Evolutionary conservation across 1,140 invertebrate species (phyloP).

Genomic region (Carposina sasakii): DNA sequence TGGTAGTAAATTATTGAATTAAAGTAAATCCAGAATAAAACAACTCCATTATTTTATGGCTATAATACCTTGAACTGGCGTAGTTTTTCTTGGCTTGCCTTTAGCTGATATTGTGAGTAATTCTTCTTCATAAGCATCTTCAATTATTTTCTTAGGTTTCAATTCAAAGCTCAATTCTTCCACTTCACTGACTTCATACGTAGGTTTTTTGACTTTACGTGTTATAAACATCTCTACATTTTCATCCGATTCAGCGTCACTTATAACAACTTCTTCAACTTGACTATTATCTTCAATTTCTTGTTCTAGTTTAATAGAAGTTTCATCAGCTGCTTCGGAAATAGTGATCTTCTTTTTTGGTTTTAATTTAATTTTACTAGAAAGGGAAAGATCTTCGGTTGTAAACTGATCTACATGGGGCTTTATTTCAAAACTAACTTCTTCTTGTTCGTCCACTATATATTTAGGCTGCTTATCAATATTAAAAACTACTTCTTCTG

Average conservation of each 20-base stretch:
- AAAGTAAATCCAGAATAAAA: too few species aligned
- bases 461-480: constrained; percentile 67
- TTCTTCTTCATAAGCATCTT: constrained; percentile 74
- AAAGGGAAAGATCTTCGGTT: constrained; percentile 86
- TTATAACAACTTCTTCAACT: constrained; percentile 58
- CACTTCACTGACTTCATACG: constrained; percentile 73
- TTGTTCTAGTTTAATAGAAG: constrained; percentile 78
- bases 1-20: too few species aligned
- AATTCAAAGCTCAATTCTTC: constrained; percentile 74
- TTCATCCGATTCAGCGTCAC: constrained; percentile 62
- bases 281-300: constrained; percentile 77
- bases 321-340: constrained; percentile 80
- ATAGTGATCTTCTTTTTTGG: constrained; percentile 77
- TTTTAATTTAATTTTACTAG: constrained; percentile 82
- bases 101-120: constrained; percentile 77
- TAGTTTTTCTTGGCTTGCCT: constrained; percentile 74
- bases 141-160: constrained; percentile 56
- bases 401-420: constrained; percentile 70
- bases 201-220: constrained; percentile 63
- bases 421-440: constrained; percentile 74
- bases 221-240: constrained; percentile 72
- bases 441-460: constrained; percentile 69
- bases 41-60: too few species aligned
- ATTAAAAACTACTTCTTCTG: constrained; percentile 70
- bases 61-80: constrained; percentile 77